Conservation (phyloP, 1,140 invertebrate genomes). For the Drosophila kohkoa region DNA sequence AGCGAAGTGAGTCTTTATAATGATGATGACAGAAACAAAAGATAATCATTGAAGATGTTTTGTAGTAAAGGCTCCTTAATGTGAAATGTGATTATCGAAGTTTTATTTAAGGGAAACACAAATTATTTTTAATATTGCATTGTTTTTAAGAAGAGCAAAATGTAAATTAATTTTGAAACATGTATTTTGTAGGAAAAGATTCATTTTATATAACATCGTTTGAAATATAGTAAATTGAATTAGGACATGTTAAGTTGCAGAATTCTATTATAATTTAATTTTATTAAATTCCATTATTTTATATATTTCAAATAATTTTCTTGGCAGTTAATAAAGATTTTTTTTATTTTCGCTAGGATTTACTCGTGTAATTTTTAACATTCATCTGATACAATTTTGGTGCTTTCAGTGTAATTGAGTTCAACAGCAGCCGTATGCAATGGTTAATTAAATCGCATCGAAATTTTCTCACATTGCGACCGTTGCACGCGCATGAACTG, state of each 20-base stretch:
- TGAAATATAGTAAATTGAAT: too few species aligned
- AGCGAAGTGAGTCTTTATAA: conserved; percentile 14
- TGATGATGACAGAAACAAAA: conserved; percentile 3
- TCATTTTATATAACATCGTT: too few species aligned
- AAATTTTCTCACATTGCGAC: conserved; percentile 44
- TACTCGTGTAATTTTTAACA: too few species aligned
- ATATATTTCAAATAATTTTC: too few species aligned
- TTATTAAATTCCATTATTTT: too few species aligned
- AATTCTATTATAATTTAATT: too few species aligned
- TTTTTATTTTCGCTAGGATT: too few species aligned
- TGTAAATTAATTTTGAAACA: neutral
- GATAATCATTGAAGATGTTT: neutral
- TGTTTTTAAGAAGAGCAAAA: neutral
- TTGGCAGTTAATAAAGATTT: too few species aligned
- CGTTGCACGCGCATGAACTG: conserved; percentile 64
- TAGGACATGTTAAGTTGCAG: too few species aligned
- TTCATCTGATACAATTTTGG: too few species aligned
- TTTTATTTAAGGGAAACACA: neutral
- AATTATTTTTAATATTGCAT: neutral
- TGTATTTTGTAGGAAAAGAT: too few species aligned
- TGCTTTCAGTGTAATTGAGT: neutral
- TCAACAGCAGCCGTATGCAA: neutral
- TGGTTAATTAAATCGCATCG: conserved; percentile 22
- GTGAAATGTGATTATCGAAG: conserved; percentile 1
- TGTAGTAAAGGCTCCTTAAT: neutral